Evolutionary conservation across 2,888 invertebrate species (phyloP).

Genomic region (Herminia tarsipennalis): DNA sequence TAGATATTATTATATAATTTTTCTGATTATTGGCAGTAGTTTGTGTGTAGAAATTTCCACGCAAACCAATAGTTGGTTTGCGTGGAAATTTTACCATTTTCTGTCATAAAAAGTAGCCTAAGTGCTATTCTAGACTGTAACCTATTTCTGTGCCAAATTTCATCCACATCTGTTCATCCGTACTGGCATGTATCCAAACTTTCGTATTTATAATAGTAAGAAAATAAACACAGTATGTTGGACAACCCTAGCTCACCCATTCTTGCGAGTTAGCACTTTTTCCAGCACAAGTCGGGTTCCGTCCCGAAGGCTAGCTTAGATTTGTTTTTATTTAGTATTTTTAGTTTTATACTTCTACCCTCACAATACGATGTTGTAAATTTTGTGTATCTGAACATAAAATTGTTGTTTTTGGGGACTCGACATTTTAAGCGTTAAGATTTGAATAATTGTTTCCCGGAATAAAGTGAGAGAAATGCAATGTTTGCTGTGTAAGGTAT

Average conservation of each 20-base stretch:
- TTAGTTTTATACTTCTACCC: slow-evolving; percentile 28
- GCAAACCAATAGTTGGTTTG: no score
- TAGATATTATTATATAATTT: no score
- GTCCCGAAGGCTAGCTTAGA: slow-evolving; percentile 45
- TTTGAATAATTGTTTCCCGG: background rate
- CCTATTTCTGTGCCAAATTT: no score
- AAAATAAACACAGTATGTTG: background rate
- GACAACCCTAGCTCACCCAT: slow-evolving; percentile 52
- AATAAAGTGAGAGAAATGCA: background rate
- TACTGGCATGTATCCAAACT: no score
- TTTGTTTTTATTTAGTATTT: slow-evolving; percentile 47
- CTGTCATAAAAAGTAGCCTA: no score
- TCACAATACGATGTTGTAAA: slow-evolving; percentile 26
- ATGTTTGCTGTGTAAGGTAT: background rate
- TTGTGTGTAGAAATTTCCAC: no score
- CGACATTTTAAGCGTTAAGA: background rate
- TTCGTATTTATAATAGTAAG: no score
- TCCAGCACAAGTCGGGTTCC: slow-evolving; percentile 40
- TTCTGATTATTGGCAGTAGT: no score
- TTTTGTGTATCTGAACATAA: slow-evolving; percentile 10
- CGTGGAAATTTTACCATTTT: no score
- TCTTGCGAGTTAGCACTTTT: slow-evolving; percentile 64
- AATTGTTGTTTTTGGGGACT: background rate
- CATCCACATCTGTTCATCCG: no score
- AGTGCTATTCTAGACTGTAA: no score